These are phyloP conservation scores for Drosophila equinoxialis DNA, from an alignment of 1,140 invertebrate genomes.

Conservation along the genomic window DNA sequence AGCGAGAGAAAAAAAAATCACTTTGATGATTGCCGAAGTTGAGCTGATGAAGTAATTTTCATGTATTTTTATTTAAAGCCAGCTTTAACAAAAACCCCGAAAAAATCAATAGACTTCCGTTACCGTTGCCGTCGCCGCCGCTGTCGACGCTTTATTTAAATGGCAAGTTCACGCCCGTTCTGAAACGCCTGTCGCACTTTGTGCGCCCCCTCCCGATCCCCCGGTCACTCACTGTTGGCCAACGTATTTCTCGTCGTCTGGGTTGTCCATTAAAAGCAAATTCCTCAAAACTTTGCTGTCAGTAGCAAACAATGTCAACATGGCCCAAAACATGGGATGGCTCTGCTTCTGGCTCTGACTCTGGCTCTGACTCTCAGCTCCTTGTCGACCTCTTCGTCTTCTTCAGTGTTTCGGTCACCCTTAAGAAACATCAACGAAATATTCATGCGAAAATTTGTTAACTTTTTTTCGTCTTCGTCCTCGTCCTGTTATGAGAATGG, in stretches of 20 bases:
- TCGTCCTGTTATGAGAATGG: background rate
- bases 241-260: slow-evolving; percentile 44
- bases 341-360: slow-evolving; percentile 19
- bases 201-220: too few species aligned
- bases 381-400: slow-evolving; percentile 20
- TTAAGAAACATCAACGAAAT: slow-evolving; percentile 73
- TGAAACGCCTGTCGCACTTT: slow-evolving; percentile 1
- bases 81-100: background rate
- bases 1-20: background rate
- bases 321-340: slow-evolving; percentile 67
- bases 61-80: slow-evolving; percentile 75
- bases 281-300: slow-evolving; percentile 79
- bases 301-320: slow-evolving; percentile 80
- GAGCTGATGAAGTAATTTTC: slow-evolving; percentile 62
- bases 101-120: slow-evolving; percentile 79
- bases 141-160: slow-evolving; percentile 66
- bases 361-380: slow-evolving; percentile 18
- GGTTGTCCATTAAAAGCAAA: slow-evolving; percentile 79
- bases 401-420: slow-evolving; percentile 51
- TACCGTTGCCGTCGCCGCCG: slow-evolving; percentile 36
- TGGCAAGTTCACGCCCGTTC: slow-evolving; percentile 74
- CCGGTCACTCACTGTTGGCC: too few species aligned
- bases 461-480: slow-evolving; percentile 57
- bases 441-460: slow-evolving; percentile 82
- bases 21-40: slow-evolving; percentile 61